Conservation (phyloP, 2,113 vertebrate species). For the Willisornis vidua region DNA sequence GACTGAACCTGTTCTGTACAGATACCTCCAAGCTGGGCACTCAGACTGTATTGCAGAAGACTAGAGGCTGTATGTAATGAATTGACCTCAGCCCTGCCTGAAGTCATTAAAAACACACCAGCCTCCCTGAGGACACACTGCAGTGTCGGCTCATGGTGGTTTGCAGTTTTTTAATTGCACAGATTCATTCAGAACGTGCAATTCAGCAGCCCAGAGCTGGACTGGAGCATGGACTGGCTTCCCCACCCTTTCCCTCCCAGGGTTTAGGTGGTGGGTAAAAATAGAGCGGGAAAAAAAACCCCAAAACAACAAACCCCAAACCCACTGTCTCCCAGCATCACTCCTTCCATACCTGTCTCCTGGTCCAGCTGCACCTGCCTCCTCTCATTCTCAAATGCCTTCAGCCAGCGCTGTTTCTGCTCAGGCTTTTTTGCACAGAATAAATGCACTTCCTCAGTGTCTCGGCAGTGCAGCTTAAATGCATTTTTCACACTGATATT, state of each 20-base stretch:
- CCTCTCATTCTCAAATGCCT: conserved; percentile 89
- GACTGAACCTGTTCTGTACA: not conserved
- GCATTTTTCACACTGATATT: conserved; percentile 90
- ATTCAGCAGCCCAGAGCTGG: not conserved
- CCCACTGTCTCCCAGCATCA: not conserved
- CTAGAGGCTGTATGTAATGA: not conserved
- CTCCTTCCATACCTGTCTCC: conserved; percentile 82
- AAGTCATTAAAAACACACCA: not conserved
- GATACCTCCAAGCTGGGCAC: not conserved
- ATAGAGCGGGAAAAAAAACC: too few relatives aligned
- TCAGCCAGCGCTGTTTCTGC: conserved; percentile 92
- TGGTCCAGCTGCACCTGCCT: conserved; percentile 89
- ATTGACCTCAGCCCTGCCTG: not conserved
- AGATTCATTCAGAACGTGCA: not conserved
- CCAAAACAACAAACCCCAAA: fast-evolving
- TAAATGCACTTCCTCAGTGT: conserved; percentile 82
- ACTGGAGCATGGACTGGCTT: not conserved
- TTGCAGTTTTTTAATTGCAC: not conserved
- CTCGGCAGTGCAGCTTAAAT: conserved; percentile 80
- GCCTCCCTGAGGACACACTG: not conserved
- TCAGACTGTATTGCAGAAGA: not conserved
- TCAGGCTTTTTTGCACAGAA: conserved; percentile 92
- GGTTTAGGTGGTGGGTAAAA: not conserved
- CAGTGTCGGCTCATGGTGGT: not conserved
- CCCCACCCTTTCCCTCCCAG: not conserved